Conservation (phyloP, 2,113 vertebrate species). For the Chamaea fasciata region DNA sequence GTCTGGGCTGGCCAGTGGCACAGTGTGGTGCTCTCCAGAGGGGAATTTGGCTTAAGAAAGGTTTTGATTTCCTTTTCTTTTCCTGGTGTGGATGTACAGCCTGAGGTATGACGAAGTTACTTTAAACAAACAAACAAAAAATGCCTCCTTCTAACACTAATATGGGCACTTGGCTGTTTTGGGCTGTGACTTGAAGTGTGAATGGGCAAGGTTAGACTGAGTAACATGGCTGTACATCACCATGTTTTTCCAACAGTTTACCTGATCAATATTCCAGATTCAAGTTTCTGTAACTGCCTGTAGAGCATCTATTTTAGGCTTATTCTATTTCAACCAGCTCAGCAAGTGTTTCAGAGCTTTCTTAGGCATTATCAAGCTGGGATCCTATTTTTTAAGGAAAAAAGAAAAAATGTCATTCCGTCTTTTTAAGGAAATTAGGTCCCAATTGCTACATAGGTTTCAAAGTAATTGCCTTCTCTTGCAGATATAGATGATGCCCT, state of each 20-base stretch:
- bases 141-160: neutral
- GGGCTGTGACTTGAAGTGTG: neutral
- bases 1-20: neutral
- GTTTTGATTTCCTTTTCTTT: neutral
- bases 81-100: neutral
- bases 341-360: neutral
- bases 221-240: neutral
- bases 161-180: neutral
- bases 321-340: neutral
- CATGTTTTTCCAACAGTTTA: neutral
- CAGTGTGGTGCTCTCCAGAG: neutral
- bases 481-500: neutral
- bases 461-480: neutral
- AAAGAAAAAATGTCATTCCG: neutral
- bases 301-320: constrained; percentile 17
- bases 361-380: neutral
- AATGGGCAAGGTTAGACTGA: neutral
- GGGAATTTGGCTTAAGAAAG: neutral
- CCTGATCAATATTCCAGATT: neutral
- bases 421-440: neutral
- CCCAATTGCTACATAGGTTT: neutral
- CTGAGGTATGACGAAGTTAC: neutral
- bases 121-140: neutral
- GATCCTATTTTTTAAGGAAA: neutral
- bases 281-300: neutral